Percentiles rank a stretch among this genome's conserved stretches.
Conservation (phyloP, 2,797 vertebrate species). For the Anas bernieri region DNA sequence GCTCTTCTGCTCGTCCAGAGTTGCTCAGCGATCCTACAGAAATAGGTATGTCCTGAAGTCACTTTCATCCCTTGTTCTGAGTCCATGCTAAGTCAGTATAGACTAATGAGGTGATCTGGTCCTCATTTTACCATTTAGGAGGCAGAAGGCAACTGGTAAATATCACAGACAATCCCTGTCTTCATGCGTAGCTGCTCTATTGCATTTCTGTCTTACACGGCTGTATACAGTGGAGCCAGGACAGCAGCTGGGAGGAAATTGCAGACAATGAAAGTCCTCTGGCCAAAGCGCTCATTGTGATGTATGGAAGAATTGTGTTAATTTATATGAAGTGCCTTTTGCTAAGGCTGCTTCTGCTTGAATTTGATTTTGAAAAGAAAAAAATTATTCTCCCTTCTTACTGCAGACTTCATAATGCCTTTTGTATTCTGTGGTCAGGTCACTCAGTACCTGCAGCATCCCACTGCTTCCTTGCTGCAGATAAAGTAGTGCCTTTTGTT, state of each 20-base stretch:
- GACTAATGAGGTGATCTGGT: not conserved
- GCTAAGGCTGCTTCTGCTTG: constrained; percentile 28
- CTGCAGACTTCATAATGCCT: not conserved
- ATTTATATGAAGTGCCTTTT: constrained; percentile 48
- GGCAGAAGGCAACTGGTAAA: not conserved
- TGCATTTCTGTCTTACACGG: accelerated
- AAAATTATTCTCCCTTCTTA: constrained; percentile 11
- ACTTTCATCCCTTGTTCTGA: not conserved
- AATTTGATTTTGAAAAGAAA: constrained; percentile 58
- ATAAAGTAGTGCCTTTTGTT: constrained; percentile 33
- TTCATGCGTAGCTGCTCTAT: not conserved
- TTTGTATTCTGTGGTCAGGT: not conserved
- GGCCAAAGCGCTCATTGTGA: not conserved
- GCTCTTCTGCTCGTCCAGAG: accelerated
- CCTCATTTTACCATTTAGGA: not conserved
- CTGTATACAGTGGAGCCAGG: not conserved
- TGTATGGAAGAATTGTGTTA: constrained; percentile 14
- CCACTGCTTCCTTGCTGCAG: not conserved
- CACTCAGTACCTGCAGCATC: not conserved
- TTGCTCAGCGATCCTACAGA: not conserved
- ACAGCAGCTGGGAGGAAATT: constrained; percentile 3
- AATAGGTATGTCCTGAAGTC: not conserved
- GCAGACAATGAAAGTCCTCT: not conserved
- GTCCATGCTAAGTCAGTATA: not conserved
- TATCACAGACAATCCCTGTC: not conserved